Evolutionary conservation across 2,113 vertebrate genomes (phyloP).

Genomic region (Silurus glanis): DNA sequence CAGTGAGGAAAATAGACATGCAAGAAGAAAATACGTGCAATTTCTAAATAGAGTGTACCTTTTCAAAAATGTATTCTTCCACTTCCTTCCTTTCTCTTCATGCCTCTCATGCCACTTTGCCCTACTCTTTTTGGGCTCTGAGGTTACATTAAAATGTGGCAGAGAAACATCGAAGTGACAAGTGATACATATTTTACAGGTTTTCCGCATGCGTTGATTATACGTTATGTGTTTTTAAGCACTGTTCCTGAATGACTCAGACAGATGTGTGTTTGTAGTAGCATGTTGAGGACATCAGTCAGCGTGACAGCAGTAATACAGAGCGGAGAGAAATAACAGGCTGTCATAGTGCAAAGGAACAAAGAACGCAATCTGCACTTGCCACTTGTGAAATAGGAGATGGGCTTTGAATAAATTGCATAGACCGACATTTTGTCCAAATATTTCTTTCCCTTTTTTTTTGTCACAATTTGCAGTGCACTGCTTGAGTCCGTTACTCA

Average conservation of each 20-base stretch:
- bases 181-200: neutral
- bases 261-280: conserved; percentile 42
- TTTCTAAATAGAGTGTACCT: neutral
- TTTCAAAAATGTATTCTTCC: neutral
- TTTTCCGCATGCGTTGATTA: conserved; percentile 15
- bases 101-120: neutral
- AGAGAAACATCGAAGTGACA: conserved; percentile 9
- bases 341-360: conserved; percentile 62
- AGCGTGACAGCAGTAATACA: conserved; percentile 60
- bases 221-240: conserved; percentile 12
- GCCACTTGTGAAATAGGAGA: conserved; percentile 51
- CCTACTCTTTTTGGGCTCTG: neutral
- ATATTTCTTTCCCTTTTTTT: conserved; percentile 2
- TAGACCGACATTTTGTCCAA: conserved; percentile 44
- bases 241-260: conserved; percentile 6
- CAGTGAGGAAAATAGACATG: neutral
- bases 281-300: conserved; percentile 44
- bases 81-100: conserved; percentile 1
- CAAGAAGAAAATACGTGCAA: neutral
- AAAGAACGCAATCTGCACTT: conserved; percentile 52
- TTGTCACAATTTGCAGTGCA: conserved; percentile 40
- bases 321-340: conserved; percentile 50
- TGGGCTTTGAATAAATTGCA: conserved; percentile 54
- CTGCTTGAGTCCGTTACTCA: conserved; percentile 14
- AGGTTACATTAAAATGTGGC: conserved; percentile 3